phyloP scores from a whole-genome alignment of 2,888 invertebrate genomes.

The Agrochola lota region DNA sequence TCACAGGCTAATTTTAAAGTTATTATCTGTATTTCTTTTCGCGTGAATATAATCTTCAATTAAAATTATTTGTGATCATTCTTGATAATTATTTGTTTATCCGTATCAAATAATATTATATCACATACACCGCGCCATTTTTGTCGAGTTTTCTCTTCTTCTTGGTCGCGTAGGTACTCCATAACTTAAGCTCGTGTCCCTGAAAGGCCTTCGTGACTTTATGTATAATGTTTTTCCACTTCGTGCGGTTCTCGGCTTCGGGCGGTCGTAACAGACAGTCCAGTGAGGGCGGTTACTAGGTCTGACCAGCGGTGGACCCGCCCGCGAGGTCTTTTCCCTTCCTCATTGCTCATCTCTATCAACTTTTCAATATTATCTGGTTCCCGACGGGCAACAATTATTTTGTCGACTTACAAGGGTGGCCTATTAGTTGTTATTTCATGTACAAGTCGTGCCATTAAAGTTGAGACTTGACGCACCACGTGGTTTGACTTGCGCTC shows the following conservation, averaged over 20 bases:
- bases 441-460: not conserved
- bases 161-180: not conserved
- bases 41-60: not conserved
- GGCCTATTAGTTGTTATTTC: not conserved
- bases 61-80: not conserved
- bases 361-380: not conserved
- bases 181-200: not conserved
- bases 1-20: constrained; percentile 1
- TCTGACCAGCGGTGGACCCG: not conserved
- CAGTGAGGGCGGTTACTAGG: not conserved
- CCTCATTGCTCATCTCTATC: not conserved
- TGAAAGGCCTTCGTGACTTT: not conserved
- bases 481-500: too few species aligned
- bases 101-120: not conserved
- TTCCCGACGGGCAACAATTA: not conserved
- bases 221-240: not conserved
- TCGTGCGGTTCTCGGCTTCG: not conserved
- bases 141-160: not conserved
- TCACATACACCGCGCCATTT: not conserved
- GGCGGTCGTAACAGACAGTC: too few species aligned
- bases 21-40: not conserved
- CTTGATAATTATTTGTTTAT: not conserved
- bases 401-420: not conserved
- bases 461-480: too few species aligned
- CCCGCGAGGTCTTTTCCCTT: not conserved